These are phyloP conservation scores for Batillaria attramentaria DNA, from an alignment of 1,140 invertebrate genomes.

Conservation along the genomic window DNA sequence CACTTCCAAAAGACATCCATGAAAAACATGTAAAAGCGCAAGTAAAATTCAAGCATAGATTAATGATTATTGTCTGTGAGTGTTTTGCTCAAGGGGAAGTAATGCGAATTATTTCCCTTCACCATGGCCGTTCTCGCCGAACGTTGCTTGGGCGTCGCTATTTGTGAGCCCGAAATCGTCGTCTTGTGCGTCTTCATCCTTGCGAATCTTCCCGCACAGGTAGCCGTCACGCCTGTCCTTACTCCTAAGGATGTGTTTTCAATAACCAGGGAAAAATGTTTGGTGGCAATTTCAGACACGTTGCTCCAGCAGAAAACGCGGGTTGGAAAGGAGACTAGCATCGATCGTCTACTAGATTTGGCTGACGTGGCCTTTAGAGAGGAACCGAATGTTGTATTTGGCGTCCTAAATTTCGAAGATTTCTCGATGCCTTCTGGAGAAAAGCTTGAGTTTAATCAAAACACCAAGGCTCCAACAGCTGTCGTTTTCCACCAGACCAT, in stretches of 20 bases:
- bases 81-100: no score
- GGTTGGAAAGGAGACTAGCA: no score
- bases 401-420: slow-evolving; percentile 27
- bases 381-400: slow-evolving; percentile 42
- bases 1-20: no score
- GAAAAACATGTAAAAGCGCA: no score
- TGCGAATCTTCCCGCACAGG: no score
- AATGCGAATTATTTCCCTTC: no score
- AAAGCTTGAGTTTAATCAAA: slow-evolving; percentile 18
- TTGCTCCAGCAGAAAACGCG: not conserved
- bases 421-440: slow-evolving; percentile 51
- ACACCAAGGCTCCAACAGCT: slow-evolving; percentile 29
- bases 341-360: slow-evolving; percentile 12
- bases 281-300: slow-evolving; percentile 26
- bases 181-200: no score
- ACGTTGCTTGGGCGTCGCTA: no score
- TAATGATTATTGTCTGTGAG: no score
- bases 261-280: not conserved
- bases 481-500: slow-evolving; percentile 46
- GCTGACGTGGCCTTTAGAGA: slow-evolving; percentile 38
- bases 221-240: not conserved
- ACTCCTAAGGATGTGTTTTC: slow-evolving; percentile 20
- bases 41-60: no score
- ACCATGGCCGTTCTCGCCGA: no score
- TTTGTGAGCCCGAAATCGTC: no score